Evolutionary conservation across 2,113 vertebrate genomes (phyloP), one percentile per base, ranked within the genome.

Genomic region (Monopterus albus): DNA sequence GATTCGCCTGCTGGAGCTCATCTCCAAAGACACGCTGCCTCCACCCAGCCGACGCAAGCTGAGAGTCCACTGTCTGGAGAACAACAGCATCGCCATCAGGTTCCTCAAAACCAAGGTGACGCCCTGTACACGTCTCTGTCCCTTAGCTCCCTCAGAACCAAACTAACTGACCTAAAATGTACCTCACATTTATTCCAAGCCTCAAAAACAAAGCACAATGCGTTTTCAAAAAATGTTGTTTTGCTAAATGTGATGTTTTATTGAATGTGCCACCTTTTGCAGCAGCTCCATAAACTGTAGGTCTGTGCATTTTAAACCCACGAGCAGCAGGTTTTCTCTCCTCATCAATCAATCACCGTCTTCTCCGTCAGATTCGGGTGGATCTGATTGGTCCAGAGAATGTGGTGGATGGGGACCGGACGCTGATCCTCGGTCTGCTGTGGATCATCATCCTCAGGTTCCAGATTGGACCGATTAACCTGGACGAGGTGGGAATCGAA

Each of bases 381-480:
- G 95, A 96, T 75, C 83, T 98, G 80, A 96, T 96, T 52, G 95
- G 95, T 55, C 96, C 96, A n/a, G 97, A 98, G 89, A 98, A 98
- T 40, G 92, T 98, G 0, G 95, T 98, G 58, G 97, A 98, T 23
- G 95, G 96, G 42, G 96, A 98, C 84, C 94, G 88, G 68, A 96
- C 92, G 0, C 92, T 96, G 82, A 96, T 98, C 84, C 91, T 96
- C 83, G 96, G 96, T 49, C 93, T 97, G 26, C 93, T 98, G 53
- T 98, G 96, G 96, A 95, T 97, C 87, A 96, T 97, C 89, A 98
- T 96, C 83, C 95, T 98, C 65, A 89, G 95, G 63, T 98, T 98
- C 87, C 96, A 96, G 91, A 96, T 98, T 20, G 93, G 95, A 3
- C 90, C 89, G 46, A 95, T 97, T 70, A 93, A 86, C 58, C 89